Evolutionary conservation across 2,797 vertebrate genomes (phyloP).

Genomic region (Hoplostethus mediterraneus): DNA sequence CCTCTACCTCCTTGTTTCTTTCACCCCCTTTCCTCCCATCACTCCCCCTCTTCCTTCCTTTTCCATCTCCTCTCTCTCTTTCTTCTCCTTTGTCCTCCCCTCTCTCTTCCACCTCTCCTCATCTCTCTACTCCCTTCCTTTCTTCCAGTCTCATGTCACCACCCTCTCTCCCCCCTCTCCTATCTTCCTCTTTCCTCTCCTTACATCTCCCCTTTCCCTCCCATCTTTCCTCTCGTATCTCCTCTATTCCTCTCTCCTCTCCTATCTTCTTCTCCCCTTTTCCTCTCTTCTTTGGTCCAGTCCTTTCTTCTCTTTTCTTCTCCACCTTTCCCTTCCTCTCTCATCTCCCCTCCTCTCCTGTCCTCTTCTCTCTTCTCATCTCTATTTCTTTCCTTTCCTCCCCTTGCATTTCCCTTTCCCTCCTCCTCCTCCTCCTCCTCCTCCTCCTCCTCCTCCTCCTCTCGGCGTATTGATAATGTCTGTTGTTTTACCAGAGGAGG

Average conservation of each 20-base stretch:
- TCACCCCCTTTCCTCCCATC: no score
- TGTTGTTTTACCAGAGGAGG: constrained; percentile 2
- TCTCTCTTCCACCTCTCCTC: not conserved
- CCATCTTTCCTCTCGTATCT: no score
- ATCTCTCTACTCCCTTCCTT: no score
- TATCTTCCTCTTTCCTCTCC: no score
- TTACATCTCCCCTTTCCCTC: no score
- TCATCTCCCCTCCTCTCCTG: not conserved
- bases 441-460: constrained; percentile 10
- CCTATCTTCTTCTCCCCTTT: not conserved
- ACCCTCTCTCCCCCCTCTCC: no score
- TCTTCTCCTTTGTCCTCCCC: no score
- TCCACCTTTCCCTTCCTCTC: not conserved
- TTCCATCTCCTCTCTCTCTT: no score
- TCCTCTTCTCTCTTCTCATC: not conserved
- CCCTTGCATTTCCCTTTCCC: not conserved
- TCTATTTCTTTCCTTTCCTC: not conserved
- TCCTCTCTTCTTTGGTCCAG: not conserved
- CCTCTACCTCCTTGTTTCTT: no score
- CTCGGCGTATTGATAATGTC: constrained; percentile 30
- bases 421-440: not conserved
- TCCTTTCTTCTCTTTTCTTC: not conserved
- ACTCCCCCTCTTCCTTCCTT: no score
- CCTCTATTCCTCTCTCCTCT: no score
- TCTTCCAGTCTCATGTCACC: no score